These are phyloP conservation scores for Orthochromis malagaraziensis DNA, from an alignment of 2,113 vertebrate species.

Conservation along the genomic window DNA sequence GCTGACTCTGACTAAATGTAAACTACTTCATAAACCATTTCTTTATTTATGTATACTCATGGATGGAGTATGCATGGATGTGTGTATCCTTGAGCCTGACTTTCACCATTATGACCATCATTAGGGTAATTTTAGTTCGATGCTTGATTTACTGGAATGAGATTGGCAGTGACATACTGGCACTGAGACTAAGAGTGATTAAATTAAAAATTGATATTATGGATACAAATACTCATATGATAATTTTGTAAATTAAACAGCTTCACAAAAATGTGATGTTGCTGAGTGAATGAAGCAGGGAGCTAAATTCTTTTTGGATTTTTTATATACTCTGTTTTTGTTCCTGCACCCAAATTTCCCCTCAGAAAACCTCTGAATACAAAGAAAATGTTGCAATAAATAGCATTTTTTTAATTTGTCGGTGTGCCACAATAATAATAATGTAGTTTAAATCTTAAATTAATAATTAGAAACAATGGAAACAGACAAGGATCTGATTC, in stretches of 20 bases:
- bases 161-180: rapidly evolving
- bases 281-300: rapidly evolving
- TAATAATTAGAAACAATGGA: neutral
- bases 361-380: neutral
- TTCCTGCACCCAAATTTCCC: neutral
- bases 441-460: neutral
- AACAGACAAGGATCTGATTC: neutral
- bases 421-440: rapidly evolving
- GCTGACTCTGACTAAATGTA: neutral
- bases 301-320: neutral
- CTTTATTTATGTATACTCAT: neutral
- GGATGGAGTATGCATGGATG: neutral
- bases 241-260: neutral
- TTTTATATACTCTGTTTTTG: neutral
- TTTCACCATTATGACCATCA: neutral
- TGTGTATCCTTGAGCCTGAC: neutral
- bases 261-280: rapidly evolving
- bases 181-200: neutral
- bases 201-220: neutral
- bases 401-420: rapidly evolving
- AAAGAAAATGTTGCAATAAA: neutral
- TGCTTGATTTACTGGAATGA: neutral
- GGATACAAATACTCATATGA: neutral
- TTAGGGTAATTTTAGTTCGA: rapidly evolving
- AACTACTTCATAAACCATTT: neutral